These are phyloP conservation scores for Arnoldichthys spilopterus DNA, from an alignment of 2,797 vertebrate genomes.

Conservation along the genomic window DNA sequence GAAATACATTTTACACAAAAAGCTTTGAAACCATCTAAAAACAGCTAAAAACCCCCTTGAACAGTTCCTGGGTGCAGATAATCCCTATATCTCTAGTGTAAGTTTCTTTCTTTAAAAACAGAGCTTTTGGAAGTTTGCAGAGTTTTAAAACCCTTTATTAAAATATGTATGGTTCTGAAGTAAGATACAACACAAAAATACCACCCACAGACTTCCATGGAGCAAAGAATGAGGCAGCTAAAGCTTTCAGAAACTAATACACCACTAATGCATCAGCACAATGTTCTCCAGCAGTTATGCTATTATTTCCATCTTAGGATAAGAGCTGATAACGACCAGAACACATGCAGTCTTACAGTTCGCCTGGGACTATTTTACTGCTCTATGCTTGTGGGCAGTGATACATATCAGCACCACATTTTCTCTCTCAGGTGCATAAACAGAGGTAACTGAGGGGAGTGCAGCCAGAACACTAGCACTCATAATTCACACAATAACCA, in stretches of 20 bases:
- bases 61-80: no score
- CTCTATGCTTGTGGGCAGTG: slow-evolving; percentile 5
- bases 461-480: not conserved
- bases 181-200: not conserved
- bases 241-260: not conserved
- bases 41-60: no score
- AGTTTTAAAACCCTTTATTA: not conserved
- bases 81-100: not conserved
- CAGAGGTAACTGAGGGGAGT: not conserved
- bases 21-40: no score
- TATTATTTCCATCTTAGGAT: not conserved
- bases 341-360: not conserved
- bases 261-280: not conserved
- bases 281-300: not conserved
- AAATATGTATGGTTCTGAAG: not conserved
- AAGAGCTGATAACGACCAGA: not conserved
- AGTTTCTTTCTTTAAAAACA: not conserved
- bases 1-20: no score
- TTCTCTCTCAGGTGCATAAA: slow-evolving; percentile 2
- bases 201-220: not conserved
- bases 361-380: slow-evolving; percentile 13
- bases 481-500: slow-evolving; percentile 2
- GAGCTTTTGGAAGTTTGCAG: not conserved
- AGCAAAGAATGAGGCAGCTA: not conserved
- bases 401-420: slow-evolving; percentile 9